Evolutionary conservation across 1,140 invertebrate species (phyloP).

Genomic region (Babylonia areolata): DNA sequence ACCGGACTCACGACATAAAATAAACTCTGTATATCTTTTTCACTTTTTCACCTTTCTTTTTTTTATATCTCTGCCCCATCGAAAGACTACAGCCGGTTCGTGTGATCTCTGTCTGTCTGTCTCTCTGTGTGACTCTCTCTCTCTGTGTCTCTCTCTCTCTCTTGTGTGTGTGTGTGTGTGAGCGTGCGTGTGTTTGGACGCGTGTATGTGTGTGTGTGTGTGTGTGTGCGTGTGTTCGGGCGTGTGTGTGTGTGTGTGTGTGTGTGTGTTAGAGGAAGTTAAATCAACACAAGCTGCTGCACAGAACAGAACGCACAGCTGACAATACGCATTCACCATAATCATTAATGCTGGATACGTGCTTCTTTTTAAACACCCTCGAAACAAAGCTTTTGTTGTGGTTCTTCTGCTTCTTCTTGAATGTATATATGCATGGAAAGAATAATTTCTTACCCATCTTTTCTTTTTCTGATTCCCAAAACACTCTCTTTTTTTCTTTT

Average conservation of each 20-base stretch:
- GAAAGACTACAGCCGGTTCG: not conserved
- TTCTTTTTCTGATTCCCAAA: no score
- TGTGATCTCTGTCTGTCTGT: not conserved
- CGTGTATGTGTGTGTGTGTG: constrained; percentile 28
- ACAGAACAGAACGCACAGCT: no score
- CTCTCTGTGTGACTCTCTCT: not conserved
- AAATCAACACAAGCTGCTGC: no score
- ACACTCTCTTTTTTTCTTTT: no score
- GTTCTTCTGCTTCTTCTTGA: no score
- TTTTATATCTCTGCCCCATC: not conserved
- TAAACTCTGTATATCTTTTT: not conserved
- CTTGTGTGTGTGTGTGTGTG: constrained; percentile 14
- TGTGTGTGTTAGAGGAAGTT: no score
- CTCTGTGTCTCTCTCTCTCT: not conserved
- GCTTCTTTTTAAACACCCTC: no score
- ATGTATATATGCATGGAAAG: not conserved
- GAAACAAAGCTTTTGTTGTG: no score
- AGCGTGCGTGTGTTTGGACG: constrained; percentile 15
- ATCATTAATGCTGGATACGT: no score
- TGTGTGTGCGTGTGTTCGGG: not conserved
- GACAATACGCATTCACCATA: no score
- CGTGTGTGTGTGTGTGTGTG: constrained; percentile 12
- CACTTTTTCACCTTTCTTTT: not conserved
- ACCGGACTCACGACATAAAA: no score
- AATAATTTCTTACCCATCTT: no score